A percentile compares a stretch with the other conserved stretches of the same genome.
These are phyloP conservation scores for Cryptoleucopteryx plumbea DNA, from an alignment of 2,113 vertebrate species.

Conservation along the genomic window DNA sequence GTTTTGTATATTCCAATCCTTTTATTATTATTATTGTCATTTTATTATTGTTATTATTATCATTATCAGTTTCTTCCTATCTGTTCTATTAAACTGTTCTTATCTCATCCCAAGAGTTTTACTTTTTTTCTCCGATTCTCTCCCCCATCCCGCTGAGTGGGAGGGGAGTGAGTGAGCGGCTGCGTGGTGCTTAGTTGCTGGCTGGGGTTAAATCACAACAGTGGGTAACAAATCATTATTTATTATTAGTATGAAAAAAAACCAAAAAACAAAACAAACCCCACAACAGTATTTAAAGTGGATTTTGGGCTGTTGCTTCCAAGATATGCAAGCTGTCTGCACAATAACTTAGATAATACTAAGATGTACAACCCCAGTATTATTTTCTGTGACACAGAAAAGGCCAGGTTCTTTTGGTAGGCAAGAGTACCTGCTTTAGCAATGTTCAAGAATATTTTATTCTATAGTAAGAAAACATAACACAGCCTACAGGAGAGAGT, in stretches of 20 bases:
- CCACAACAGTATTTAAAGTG: not conserved
- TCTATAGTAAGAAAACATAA: not conserved
- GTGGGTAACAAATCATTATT: not conserved
- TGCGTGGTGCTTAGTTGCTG: too few relatives aligned
- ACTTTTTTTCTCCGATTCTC: too few relatives aligned
- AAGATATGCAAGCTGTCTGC: not conserved
- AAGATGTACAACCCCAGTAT: not conserved
- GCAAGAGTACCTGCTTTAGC: not conserved
- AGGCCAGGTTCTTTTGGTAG: not conserved
- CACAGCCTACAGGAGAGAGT: not conserved
- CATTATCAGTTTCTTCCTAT: too few relatives aligned
- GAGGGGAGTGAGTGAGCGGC: too few relatives aligned
- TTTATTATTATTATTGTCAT: too few relatives aligned
- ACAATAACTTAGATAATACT: not conserved
- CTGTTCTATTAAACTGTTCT: too few relatives aligned
- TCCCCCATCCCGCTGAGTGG: too few relatives aligned
- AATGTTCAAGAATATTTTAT: not conserved
- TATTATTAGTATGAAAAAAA: not conserved
- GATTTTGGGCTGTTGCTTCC: not conserved
- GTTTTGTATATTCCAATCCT: too few relatives aligned
- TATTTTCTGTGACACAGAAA: not conserved
- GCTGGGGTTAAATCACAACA: too few relatives aligned
- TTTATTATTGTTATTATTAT: too few relatives aligned
- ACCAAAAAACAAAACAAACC: not conserved
- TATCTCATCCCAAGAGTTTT: too few relatives aligned